Evolutionary conservation across 2,888 invertebrate genomes (phyloP), one percentile per base, ranked within the genome.

Genomic region (Eustalomyia histrio): DNA sequence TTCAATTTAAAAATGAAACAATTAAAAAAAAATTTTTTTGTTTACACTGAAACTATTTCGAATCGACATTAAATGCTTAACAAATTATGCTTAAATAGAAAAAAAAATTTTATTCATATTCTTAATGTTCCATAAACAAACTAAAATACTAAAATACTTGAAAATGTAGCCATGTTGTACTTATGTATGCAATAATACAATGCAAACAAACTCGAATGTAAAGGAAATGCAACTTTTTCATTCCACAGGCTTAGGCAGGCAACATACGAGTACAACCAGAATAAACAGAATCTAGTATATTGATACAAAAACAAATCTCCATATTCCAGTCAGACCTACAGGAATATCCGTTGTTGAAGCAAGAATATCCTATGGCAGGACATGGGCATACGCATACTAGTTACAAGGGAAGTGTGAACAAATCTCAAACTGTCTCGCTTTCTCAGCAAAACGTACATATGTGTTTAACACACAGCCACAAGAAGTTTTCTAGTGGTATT

Each of bases 331-430:
- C 57, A 65, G 16, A 74, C 24, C 74, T 71, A 39, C 47, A 64
- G 58, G 68, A 76, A 58, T 57, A 67, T 76, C 67, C 63, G 72
- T 68, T 76, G 63, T 73, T 76, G 43, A 60, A 64, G 64, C 57
- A 16, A 52, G 63, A 64, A 76, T 76, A 68, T 67, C 43, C 67
- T 76, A 57, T 68, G 24, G 64, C 69, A 68, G 55, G 58, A 68
- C 64, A 76, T 65, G 64, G 73, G 57, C 68, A 75, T 57, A 29
- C 29, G 17, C 57, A n/a, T 29, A 57, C 33, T n/a, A 29, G 16
- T 9, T 29, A 24, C 69, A 55, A 9, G 61, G 61, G 61, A 72
- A 68, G 67, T 72, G 75, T 58, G 29, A 58, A 24, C 29, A 47
- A 63, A 72, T 47, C 61, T 72, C 12, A 55, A 35, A 72, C 17